Evolutionary conservation across 2,888 invertebrate species (phyloP).

Genomic region (Limenitis arthemis): DNA sequence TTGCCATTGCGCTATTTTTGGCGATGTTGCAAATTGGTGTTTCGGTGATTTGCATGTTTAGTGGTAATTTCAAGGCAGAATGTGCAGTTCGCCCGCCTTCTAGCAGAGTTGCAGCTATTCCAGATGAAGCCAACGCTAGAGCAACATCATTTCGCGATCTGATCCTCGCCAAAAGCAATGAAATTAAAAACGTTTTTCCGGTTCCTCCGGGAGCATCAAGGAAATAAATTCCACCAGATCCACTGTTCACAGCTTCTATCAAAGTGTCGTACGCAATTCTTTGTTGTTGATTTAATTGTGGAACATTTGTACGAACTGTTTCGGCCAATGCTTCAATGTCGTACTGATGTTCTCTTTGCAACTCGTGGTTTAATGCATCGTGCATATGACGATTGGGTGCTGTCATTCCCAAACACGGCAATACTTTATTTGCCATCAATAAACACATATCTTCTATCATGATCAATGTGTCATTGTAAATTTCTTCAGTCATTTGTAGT

Average conservation of each 20-base stretch:
- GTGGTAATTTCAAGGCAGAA: too few relatives aligned
- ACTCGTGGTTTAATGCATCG: conserved; percentile 25
- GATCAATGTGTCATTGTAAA: conserved; percentile 26
- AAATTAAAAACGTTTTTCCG: conserved; percentile 18
- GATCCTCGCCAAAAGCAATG: conserved; percentile 23
- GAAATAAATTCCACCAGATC: conserved; percentile 23
- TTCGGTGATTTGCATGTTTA: conserved; percentile 29
- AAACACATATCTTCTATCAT: conserved; percentile 28
- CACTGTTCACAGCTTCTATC: conserved; percentile 28
- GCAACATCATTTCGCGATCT: conserved; percentile 26
- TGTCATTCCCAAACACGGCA: conserved; percentile 28
- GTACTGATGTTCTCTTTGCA: conserved; percentile 24
- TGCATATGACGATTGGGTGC: conserved; percentile 23
- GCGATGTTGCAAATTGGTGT: conserved; percentile 28
- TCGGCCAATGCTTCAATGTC: conserved; percentile 24
- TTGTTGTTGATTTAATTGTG: conserved; percentile 28
- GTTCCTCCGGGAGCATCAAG: conserved; percentile 17
- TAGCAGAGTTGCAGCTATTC: conserved; percentile 31
- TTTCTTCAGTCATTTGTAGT: conserved; percentile 24
- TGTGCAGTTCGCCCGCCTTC: too few relatives aligned
- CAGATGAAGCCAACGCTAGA: conserved; percentile 30
- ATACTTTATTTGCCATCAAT: conserved; percentile 30
- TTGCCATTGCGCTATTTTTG: conserved; percentile 26
- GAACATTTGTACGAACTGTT: conserved; percentile 29
- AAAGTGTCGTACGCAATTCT: conserved; percentile 28